These are phyloP conservation scores for Pandemis cinnamomeana DNA, from an alignment of 2,888 invertebrate species.

Conservation along the genomic window DNA sequence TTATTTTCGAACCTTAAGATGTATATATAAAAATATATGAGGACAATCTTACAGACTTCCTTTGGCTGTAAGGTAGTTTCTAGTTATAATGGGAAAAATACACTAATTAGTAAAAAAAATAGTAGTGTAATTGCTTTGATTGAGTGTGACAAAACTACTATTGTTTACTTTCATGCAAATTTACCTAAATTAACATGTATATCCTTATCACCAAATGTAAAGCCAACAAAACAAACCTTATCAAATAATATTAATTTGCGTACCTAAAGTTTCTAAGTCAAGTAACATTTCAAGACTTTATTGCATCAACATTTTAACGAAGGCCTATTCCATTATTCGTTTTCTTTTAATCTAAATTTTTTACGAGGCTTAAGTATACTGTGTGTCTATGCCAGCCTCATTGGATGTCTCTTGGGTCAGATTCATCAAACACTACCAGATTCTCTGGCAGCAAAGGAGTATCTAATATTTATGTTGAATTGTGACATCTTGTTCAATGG, in stretches of 20 bases:
- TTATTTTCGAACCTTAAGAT: too few relatives aligned
- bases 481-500: neutral
- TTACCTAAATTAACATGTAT: slow-evolving; percentile 4
- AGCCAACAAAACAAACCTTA: slow-evolving; percentile 5
- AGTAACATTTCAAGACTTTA: neutral
- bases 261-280: slow-evolving; percentile 6
- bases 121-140: neutral
- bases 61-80: neutral
- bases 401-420: too few relatives aligned
- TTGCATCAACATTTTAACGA: neutral
- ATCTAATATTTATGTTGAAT: neutral
- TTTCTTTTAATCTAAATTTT: too few relatives aligned
- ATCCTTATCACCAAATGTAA: neutral
- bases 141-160: neutral
- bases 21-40: neutral
- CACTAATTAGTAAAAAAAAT: neutral
- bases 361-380: too few relatives aligned
- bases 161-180: neutral
- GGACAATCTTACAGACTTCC: neutral
- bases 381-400: too few relatives aligned
- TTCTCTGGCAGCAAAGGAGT: too few relatives aligned
- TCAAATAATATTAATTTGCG: slow-evolving; percentile 1
- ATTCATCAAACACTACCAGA: too few relatives aligned
- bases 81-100: neutral
- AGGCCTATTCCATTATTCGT: neutral